These are phyloP conservation scores for Grammomys dolichurus DNA, from an alignment of 2,113 vertebrate species.

Conservation along the genomic window DNA sequence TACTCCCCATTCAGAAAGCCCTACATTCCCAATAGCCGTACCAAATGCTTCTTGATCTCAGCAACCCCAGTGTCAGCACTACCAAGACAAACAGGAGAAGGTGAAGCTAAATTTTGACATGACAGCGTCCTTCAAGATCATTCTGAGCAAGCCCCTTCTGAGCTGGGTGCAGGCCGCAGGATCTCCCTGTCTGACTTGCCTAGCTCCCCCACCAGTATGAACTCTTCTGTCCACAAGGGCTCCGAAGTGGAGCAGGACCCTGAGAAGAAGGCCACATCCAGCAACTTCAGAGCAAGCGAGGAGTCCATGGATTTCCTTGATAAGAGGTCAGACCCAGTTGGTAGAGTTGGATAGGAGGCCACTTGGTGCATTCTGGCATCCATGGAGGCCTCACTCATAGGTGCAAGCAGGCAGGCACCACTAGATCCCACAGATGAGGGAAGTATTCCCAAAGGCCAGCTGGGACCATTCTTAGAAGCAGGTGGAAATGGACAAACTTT, in stretches of 20 bases:
- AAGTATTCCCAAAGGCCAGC: too few species aligned
- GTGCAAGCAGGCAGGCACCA: too few species aligned
- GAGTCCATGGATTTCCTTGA: conserved; percentile 99
- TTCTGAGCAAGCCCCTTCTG: conserved; percentile 93
- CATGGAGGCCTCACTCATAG: too few species aligned
- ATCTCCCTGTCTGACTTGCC: conserved; percentile 97
- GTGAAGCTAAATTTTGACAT: conserved; percentile 98
- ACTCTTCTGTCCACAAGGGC: conserved; percentile 97
- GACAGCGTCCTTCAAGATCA: conserved; percentile 96
- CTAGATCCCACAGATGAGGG: too few species aligned
- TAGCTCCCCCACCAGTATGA: conserved; percentile 97
- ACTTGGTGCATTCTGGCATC: too few species aligned
- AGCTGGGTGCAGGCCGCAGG: conserved; percentile 90
- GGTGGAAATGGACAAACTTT: too few species aligned
- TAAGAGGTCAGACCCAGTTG: conserved; percentile 79
- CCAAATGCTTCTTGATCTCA: conserved; percentile 96
- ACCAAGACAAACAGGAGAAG: conserved; percentile 96
- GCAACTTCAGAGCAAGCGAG: conserved; percentile 93
- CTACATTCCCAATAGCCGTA: conserved; percentile 97
- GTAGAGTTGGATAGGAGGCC: too few species aligned
- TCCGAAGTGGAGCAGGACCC: conserved; percentile 96
- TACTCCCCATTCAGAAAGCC: conserved; percentile 98
- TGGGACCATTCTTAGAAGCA: too few species aligned
- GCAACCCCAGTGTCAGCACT: conserved; percentile 94
- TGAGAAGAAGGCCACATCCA: conserved; percentile 93